A percentile compares a stretch with the other conserved stretches of the same genome.
phyloP scores from a whole-genome alignment of 2,113 vertebrate genomes.

The Serinus canaria region DNA sequence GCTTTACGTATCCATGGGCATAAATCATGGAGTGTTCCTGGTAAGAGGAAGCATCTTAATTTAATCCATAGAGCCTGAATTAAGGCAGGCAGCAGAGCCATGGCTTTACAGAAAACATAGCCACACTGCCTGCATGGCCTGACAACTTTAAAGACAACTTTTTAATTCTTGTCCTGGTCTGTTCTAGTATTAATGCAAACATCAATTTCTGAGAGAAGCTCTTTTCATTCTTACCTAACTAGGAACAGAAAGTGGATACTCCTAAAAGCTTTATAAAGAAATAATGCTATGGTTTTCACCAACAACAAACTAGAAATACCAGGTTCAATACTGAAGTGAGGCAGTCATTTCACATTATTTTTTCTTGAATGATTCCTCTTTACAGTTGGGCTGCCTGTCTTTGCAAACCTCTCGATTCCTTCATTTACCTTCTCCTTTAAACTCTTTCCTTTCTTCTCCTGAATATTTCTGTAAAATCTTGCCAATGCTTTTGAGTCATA shows the following conservation, averaged over 20 bases:
- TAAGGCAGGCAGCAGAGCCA: background rate
- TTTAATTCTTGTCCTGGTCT: background rate
- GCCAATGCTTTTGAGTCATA: background rate
- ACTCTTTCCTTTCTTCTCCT: background rate
- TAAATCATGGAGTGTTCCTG: slow-evolving; percentile 30
- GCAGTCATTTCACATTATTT: background rate
- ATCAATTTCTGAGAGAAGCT: background rate
- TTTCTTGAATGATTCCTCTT: background rate
- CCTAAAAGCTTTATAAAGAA: background rate
- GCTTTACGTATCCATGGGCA: slow-evolving; percentile 26
- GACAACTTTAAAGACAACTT: background rate
- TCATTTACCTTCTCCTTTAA: background rate
- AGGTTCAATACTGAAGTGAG: background rate
- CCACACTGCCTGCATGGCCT: background rate
- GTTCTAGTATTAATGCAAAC: background rate
- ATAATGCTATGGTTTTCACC: background rate
- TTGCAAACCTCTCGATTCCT: background rate
- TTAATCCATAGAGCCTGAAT: slow-evolving; percentile 41
- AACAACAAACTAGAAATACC: background rate
- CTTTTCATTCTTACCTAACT: background rate
- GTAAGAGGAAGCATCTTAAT: slow-evolving; percentile 47
- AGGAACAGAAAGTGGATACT: background rate
- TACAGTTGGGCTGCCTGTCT: background rate
- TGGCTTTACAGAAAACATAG: background rate
- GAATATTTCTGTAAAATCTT: background rate